These are phyloP conservation scores for Silurus glanis DNA, from an alignment of 2,113 vertebrate genomes.

Conservation along the genomic window DNA sequence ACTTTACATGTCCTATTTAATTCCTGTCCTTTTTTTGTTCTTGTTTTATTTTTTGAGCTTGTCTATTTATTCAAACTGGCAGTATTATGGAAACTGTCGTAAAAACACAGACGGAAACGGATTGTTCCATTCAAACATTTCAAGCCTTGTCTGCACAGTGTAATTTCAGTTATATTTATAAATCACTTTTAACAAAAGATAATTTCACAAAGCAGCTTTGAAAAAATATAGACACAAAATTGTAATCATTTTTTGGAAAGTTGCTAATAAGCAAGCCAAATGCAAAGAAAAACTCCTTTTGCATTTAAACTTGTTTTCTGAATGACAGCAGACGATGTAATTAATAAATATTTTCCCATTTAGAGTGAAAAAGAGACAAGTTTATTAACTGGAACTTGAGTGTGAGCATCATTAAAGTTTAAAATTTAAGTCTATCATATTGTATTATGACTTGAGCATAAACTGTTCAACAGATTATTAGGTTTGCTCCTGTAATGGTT, in stretches of 20 bases:
- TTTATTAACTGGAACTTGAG: neutral
- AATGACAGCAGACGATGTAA: neutral
- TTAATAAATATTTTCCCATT: neutral
- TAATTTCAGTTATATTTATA: neutral
- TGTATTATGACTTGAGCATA: neutral
- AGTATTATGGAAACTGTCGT: neutral
- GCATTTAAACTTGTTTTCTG: neutral
- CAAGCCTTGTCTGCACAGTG: neutral
- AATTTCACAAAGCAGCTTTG: neutral
- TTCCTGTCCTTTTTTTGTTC: neutral
- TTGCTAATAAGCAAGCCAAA: neutral
- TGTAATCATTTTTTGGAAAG: neutral
- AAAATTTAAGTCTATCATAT: neutral
- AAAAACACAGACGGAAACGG: constrained; percentile 1
- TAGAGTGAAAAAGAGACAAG: neutral
- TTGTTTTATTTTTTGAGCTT: neutral
- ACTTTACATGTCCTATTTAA: neutral
- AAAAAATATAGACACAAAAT: neutral
- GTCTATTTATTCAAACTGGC: neutral
- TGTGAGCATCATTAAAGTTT: neutral
- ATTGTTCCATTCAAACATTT: neutral
- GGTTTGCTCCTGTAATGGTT: neutral
- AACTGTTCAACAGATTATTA: neutral
- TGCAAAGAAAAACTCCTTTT: neutral
- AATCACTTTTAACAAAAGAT: neutral